A percentile compares a stretch with the other conserved stretches of the same genome.
phyloP scores from a whole-genome alignment of 2,888 invertebrate species.

The Watsonalla cultraria region DNA sequence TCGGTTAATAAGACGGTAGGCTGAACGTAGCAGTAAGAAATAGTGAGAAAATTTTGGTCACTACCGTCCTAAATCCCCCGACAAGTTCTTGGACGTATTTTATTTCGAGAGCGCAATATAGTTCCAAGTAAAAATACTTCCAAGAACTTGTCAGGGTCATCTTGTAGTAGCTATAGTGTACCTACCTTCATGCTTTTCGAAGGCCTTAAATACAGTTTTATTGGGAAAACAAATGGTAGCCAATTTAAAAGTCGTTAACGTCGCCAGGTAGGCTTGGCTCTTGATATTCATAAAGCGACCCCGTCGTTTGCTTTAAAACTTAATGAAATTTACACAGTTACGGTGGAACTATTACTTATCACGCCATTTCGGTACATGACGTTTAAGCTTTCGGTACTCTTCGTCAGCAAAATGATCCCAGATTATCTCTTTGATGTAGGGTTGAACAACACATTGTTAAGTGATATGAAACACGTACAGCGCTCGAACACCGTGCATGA shows the following conservation, averaged over 20 bases:
- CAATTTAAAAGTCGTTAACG: not conserved
- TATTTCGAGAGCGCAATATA: no score
- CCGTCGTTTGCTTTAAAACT: conserved; percentile 60
- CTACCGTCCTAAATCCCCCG: no score
- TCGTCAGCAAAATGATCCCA: conserved; percentile 42
- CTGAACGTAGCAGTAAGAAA: no score
- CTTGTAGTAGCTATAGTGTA: not conserved
- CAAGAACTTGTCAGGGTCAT: no score
- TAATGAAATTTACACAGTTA: conserved; percentile 55
- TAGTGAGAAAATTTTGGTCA: no score
- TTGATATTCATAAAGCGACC: conserved; percentile 56
- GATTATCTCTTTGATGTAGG: conserved; percentile 66
- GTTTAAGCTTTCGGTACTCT: not conserved
- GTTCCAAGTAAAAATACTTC: no score
- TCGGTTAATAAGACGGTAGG: no score
- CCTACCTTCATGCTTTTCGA: not conserved
- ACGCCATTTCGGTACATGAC: not conserved
- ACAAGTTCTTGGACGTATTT: no score
- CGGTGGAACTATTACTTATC: conserved; percentile 24
- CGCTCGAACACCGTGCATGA: conserved; percentile 44
- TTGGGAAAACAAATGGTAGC: not conserved
- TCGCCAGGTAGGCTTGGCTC: conserved; percentile 21
- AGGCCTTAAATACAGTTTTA: not conserved
- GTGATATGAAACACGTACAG: conserved; percentile 63
- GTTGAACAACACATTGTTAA: conserved; percentile 51